Conservation (phyloP, 2,888 invertebrate species). For the Bombylius major region DNA sequence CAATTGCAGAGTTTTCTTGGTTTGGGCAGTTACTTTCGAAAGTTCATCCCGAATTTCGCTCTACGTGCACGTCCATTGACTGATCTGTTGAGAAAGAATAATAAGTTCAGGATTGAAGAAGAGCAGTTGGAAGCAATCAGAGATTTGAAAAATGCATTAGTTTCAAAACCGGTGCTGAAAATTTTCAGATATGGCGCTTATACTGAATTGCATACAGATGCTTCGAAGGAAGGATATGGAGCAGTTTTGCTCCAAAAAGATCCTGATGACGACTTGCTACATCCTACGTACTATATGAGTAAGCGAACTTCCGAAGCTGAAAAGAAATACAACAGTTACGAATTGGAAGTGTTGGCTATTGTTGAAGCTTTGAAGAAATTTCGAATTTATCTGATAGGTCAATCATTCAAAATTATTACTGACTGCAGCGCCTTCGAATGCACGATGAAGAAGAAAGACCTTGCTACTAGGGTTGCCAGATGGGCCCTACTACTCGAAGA, state of each 20-base stretch:
- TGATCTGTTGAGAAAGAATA: background rate
- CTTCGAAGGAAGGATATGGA: constrained; percentile 1
- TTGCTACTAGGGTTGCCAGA: constrained; percentile 14
- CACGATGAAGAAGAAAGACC: constrained; percentile 12
- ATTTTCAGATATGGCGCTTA: background rate
- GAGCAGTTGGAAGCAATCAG: background rate
- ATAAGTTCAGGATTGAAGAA: background rate
- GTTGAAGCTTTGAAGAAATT: constrained; percentile 16
- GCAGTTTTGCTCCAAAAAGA: background rate
- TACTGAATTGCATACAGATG: background rate
- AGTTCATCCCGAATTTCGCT: constrained; percentile 4
- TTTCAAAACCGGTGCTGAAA: background rate
- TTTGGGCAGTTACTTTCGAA: constrained; percentile 5
- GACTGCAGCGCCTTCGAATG: constrained; percentile 12
- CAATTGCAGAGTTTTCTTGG: constrained; percentile 15
- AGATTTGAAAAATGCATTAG: background rate
- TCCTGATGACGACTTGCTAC: background rate
- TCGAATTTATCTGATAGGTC: constrained; percentile 16
- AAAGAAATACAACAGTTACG: constrained; percentile 3
- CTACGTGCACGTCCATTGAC: constrained; percentile 1
- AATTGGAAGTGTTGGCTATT: constrained; percentile 7
- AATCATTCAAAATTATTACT: constrained; percentile 12
- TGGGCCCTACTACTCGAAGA: constrained; percentile 16
- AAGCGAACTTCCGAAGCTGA: constrained; percentile 2
- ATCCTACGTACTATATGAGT: constrained; percentile 6